phyloP scores from a whole-genome alignment of 2,888 invertebrate genomes.

The Chymomyza amoena region DNA sequence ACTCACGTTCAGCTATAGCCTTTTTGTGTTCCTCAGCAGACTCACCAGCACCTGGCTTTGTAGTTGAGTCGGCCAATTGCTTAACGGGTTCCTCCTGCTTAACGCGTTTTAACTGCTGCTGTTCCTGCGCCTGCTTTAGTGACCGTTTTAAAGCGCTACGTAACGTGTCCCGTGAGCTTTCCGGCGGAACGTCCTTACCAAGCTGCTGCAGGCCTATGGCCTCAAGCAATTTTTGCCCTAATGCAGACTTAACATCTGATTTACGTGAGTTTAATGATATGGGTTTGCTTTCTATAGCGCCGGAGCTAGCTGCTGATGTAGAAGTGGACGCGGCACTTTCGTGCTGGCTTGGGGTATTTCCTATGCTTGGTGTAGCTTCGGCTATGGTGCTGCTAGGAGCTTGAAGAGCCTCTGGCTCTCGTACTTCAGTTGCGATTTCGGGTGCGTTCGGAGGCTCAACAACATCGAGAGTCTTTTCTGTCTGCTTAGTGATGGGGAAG shows the following conservation, averaged over 20 bases:
- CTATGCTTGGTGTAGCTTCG: conserved; percentile 17
- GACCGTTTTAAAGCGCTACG: conserved; percentile 71
- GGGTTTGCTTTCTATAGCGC: neutral
- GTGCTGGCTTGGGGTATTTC: neutral
- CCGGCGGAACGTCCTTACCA: conserved; percentile 39
- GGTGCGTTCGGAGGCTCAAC: neutral
- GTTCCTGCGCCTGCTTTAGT: conserved; percentile 71
- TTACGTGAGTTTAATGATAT: conserved; percentile 30
- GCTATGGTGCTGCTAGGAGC: conserved; percentile 43
- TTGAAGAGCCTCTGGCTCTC: conserved; percentile 23
- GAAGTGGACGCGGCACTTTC: neutral
- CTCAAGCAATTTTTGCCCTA: conserved; percentile 72
- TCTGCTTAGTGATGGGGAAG: neutral
- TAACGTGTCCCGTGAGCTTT: conserved; percentile 59
- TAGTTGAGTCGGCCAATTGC: conserved; percentile 74
- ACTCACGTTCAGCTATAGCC: conserved; percentile 57
- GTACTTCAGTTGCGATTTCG: neutral
- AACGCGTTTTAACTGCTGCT: conserved; percentile 61
- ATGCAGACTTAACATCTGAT: conserved; percentile 52
- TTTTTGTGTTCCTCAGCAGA: conserved; percentile 61
- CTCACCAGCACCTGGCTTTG: conserved; percentile 59
- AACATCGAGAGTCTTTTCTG: neutral
- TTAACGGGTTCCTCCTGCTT: conserved; percentile 68
- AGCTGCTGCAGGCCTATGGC: conserved; percentile 70
- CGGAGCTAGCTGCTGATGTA: neutral